Evolutionary conservation across 2,113 vertebrate species (phyloP).

Genomic region (Centropus bengalensis): DNA sequence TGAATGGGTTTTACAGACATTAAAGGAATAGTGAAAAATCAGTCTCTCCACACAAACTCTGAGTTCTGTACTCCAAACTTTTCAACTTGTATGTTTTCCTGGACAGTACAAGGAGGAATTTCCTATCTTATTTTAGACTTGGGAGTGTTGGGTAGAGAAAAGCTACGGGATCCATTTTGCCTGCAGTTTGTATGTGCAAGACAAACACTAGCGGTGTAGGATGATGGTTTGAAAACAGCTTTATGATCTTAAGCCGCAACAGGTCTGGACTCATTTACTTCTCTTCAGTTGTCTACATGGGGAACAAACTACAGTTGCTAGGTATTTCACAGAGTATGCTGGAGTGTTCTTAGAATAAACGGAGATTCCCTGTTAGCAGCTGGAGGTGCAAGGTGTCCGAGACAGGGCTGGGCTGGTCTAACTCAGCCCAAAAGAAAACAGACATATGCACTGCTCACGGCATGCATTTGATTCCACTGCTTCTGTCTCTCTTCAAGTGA

Average conservation of each 20-base stretch:
- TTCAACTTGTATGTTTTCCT: background rate
- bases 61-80: background rate
- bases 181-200: background rate
- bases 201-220: background rate
- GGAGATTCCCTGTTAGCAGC: background rate
- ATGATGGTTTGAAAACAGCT: background rate
- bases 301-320: background rate
- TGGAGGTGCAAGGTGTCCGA: background rate
- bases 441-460: background rate
- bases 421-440: background rate
- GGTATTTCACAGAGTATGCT: background rate
- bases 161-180: background rate
- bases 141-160: background rate
- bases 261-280: background rate
- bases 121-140: background rate
- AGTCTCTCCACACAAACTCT: background rate
- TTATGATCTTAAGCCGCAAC: background rate
- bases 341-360: background rate
- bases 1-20: background rate
- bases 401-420: background rate
- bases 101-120: background rate
- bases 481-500: background rate
- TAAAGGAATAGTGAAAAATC: background rate
- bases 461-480: background rate
- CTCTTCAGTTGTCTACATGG: background rate